Base-by-base conservation (phyloP, 2,888 invertebrate species). In the Onchidella celtica region DNA sequence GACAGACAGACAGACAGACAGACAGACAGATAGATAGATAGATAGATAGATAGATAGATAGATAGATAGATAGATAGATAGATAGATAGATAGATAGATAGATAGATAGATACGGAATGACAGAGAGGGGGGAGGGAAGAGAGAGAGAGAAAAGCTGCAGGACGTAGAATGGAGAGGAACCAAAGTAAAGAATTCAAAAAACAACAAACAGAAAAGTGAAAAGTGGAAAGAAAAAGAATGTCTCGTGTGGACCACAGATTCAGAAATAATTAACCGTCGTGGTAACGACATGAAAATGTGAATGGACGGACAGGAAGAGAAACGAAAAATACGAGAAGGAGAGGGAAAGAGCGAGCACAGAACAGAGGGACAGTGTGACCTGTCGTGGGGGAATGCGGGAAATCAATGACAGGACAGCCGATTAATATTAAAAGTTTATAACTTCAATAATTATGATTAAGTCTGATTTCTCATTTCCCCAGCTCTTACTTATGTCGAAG, bases 51-150 rank as follows among this genome's bases (percentile, higher is more conserved):
- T 2, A 76, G 36, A 63, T 4, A 65, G 38, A 36, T 9, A 73
- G 32, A 73, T 24, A 47, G 47, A 47, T 11, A 47, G n/a, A 69
- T 21, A 72, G 72, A 72, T 6, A 72, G 72, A 72, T 47, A 76
- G 63, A 65, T 63, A 40, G 63, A 65, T 14, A 40, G 65, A 47
- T 32, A 76, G 76, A 76, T 32, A 76, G 76, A 65, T 21, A 76
- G 63, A 59, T 32, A 76, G 76, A 76, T 36, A 75, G 75, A 75
- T 14, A 63, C 36, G 61, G 32, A 29, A 61, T 27, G 24, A 65
- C 21, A 32, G 55, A 61, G 63, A 65, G 65, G 36, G 38, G 27
- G 27, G 38, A 38, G 34, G 65, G 61, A 40, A 76, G 36, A 76
- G 63, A 65, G 65, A 38, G 65, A 17, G 47, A 47, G 17, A 6